Percentiles rank a stretch among this genome's conserved stretches.
Conservation (phyloP, 1,140 invertebrate species). For the Hestina assimilis region DNA sequence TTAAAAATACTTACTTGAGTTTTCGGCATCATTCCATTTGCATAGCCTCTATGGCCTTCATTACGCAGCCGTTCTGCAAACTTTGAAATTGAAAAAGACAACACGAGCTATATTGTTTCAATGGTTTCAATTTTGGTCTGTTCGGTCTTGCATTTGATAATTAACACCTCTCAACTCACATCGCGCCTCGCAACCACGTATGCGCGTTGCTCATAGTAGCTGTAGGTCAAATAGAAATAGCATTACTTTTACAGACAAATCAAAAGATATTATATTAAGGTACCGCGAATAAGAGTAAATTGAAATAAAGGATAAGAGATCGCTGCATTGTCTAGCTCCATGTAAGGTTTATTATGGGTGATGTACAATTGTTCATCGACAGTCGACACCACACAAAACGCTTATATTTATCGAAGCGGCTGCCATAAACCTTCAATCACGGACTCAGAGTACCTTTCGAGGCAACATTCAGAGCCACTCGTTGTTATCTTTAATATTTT, state of each 20-base stretch:
- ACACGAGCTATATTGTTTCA: constrained; percentile 75
- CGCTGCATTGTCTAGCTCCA: no score
- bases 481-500: constrained; percentile 77
- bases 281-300: no score
- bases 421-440: constrained; percentile 70
- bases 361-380: constrained; percentile 57
- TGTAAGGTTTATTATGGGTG: no score
- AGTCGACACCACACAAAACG: constrained; percentile 40
- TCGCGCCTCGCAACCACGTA: constrained; percentile 17
- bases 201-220: not conserved
- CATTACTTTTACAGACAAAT: no score
- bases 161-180: constrained; percentile 67
- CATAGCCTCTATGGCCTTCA: constrained; percentile 71
- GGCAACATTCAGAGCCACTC: constrained; percentile 52
- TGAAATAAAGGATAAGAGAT: no score
- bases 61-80: constrained; percentile 76
- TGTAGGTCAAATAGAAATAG: no score
- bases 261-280: no score
- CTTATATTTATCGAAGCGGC: constrained; percentile 57
- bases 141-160: constrained; percentile 73
- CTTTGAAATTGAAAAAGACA: constrained; percentile 74
- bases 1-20: constrained; percentile 74
- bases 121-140: constrained; percentile 73
- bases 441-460: constrained; percentile 43
- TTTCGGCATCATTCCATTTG: constrained; percentile 76